phyloP scores from a whole-genome alignment of 2,888 invertebrate species.

The Encarsia formosa region DNA sequence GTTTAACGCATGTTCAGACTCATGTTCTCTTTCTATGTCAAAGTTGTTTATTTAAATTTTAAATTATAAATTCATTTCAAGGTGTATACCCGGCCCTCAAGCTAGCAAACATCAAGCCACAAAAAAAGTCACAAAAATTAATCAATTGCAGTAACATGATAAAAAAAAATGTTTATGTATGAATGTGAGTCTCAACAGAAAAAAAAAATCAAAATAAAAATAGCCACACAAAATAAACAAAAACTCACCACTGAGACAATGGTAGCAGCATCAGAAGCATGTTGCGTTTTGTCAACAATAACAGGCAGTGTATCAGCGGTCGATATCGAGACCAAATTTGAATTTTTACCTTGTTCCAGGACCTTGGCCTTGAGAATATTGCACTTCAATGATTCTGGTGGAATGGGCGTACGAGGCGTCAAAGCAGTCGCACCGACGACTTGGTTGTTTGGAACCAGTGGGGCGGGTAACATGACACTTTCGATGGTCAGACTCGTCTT shows the following conservation, averaged over 20 bases:
- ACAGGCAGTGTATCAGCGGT: constrained; percentile 48
- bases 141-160: constrained; percentile 4
- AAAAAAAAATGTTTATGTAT: background rate
- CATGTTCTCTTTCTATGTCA: no score
- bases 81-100: constrained; percentile 23
- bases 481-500: constrained; percentile 61
- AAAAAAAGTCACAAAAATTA: constrained; percentile 20
- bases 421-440: constrained; percentile 57
- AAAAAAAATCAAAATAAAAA: no score
- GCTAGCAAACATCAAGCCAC: constrained; percentile 33
- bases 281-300: constrained; percentile 42
- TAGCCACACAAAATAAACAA: background rate
- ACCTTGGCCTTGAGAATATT: constrained; percentile 85
- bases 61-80: constrained; percentile 5
- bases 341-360: constrained; percentile 55
- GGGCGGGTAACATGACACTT: constrained; percentile 46
- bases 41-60: background rate
- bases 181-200: no score
- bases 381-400: constrained; percentile 89
- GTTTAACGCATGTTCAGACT: no score
- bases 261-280: constrained; percentile 58
- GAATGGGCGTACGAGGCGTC: constrained; percentile 63
- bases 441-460: constrained; percentile 61
- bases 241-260: constrained; percentile 72
- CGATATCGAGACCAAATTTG: constrained; percentile 46